These are phyloP conservation scores for Silvanus unidentatus DNA, from an alignment of 2,888 invertebrate genomes.

Conservation along the genomic window DNA sequence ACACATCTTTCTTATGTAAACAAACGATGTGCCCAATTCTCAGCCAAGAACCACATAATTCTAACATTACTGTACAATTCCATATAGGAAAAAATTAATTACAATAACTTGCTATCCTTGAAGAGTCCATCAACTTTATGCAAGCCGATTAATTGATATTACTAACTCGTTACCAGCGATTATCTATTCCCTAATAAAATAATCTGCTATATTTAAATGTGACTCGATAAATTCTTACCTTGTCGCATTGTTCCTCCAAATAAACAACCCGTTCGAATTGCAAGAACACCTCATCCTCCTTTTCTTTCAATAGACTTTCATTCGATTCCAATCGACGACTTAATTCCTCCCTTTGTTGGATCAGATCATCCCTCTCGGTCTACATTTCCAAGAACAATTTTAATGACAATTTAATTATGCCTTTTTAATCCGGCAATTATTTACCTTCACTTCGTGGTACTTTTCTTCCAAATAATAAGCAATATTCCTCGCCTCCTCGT, in stretches of 20 bases:
- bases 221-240: constrained; percentile 35
- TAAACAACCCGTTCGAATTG: constrained; percentile 55
- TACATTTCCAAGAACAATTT: constrained; percentile 22
- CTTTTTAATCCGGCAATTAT: too few species aligned
- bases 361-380: constrained; percentile 55
- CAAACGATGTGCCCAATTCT: too few species aligned
- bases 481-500: constrained; percentile 56
- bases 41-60: too few species aligned
- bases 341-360: constrained; percentile 48
- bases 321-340: constrained; percentile 52
- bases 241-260: constrained; percentile 55
- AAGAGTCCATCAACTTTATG: constrained; percentile 1
- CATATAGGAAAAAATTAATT: too few species aligned
- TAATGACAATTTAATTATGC: constrained; percentile 1
- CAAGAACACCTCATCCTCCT: constrained; percentile 57
- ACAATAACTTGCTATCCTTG: background rate
- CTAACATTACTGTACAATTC: too few species aligned
- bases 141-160: background rate
- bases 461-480: constrained; percentile 59
- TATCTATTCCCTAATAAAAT: background rate
- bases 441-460: constrained; percentile 60
- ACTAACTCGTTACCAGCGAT: too few species aligned
- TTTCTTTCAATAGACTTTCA: constrained; percentile 52
- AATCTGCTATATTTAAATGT: background rate
- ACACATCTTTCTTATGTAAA: too few species aligned